These are phyloP conservation scores for Zaprionus davidi DNA, from an alignment of 1,140 invertebrate species.

Conservation along the genomic window DNA sequence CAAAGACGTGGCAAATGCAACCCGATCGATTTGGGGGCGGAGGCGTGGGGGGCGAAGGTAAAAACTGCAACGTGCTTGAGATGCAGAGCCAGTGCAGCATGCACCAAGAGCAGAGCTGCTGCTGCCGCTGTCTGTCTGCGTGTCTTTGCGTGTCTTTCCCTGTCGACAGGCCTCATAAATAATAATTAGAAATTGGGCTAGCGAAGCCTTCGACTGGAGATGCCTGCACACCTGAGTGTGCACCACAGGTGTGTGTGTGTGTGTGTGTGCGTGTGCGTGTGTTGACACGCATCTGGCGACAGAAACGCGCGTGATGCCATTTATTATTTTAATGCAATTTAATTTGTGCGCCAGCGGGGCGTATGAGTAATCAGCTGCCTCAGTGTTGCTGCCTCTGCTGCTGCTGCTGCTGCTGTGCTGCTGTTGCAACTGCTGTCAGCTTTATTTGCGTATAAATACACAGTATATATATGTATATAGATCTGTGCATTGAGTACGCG, in stretches of 20 bases:
- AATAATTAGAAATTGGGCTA: constrained; percentile 59
- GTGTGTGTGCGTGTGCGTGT: constrained; percentile 27
- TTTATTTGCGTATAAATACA: constrained; percentile 54
- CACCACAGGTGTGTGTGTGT: not conserved
- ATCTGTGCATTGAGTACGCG: constrained; percentile 67
- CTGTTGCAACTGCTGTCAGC: constrained; percentile 14
- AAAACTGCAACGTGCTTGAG: not conserved
- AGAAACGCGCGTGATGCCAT: constrained; percentile 45
- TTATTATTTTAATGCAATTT: constrained; percentile 73
- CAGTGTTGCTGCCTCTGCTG: constrained; percentile 17
- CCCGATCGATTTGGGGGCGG: not conserved
- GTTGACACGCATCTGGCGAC: constrained; percentile 33
- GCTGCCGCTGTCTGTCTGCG: not conserved
- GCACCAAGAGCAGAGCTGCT: not conserved
- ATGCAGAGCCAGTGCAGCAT: not conserved
- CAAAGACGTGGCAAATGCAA: not conserved
- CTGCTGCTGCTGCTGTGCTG: constrained; percentile 11
- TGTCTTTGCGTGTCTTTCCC: constrained; percentile 11
- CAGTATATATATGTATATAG: not conserved
- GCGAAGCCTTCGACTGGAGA: constrained; percentile 47
- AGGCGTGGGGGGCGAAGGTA: not conserved
- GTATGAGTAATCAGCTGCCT: constrained; percentile 68
- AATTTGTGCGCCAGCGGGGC: constrained; percentile 63
- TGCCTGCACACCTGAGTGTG: constrained; percentile 30
- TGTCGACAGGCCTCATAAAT: constrained; percentile 59